Evolutionary conservation across 1,140 invertebrate species (phyloP).

Genomic region (Anoplophora glabripennis): DNA sequence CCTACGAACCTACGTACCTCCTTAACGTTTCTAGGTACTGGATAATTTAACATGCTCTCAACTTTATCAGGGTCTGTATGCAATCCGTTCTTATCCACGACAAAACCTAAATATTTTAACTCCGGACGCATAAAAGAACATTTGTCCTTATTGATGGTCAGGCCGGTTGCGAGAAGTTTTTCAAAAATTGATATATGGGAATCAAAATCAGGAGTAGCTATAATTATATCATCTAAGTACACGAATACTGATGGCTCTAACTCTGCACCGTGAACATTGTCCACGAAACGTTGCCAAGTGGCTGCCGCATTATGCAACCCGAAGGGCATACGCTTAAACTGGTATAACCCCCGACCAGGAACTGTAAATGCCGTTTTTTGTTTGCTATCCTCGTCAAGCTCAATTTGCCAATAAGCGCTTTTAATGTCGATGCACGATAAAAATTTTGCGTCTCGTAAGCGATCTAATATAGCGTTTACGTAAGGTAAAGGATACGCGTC

Average conservation of each 20-base stretch:
- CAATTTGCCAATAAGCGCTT: slow-evolving; percentile 6
- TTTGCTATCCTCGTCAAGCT: not conserved
- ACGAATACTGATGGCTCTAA: slow-evolving; percentile 21
- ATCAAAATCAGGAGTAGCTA: slow-evolving; percentile 10
- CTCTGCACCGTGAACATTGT: slow-evolving; percentile 5
- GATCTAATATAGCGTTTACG: slow-evolving; percentile 38
- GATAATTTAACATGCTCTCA: not conserved
- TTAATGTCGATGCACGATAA: not conserved
- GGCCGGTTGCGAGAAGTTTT: not conserved
- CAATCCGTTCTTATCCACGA: slow-evolving; percentile 37
- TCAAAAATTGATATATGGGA: slow-evolving; percentile 1
- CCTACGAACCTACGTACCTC: slow-evolving; percentile 4
- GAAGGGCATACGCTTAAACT: slow-evolving; percentile 41
- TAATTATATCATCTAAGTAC: slow-evolving; percentile 23
- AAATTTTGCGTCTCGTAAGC: slow-evolving; percentile 25
- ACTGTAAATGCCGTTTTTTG: slow-evolving; percentile 33
- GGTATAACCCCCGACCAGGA: slow-evolving; percentile 36
- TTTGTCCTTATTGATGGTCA: slow-evolving; percentile 16
- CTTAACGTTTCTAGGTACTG: slow-evolving; percentile 1
- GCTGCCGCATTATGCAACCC: slow-evolving; percentile 43
- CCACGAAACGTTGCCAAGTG: slow-evolving; percentile 45
- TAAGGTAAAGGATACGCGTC: slow-evolving; percentile 34
- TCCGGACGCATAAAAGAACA: slow-evolving; percentile 6
- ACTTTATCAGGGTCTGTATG: slow-evolving; percentile 47
- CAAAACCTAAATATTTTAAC: slow-evolving; percentile 15